Percentiles rank a stretch among this genome's conserved stretches.
phyloP scores from a whole-genome alignment of 2,113 vertebrate genomes.

The Crotophaga sulcirostris region DNA sequence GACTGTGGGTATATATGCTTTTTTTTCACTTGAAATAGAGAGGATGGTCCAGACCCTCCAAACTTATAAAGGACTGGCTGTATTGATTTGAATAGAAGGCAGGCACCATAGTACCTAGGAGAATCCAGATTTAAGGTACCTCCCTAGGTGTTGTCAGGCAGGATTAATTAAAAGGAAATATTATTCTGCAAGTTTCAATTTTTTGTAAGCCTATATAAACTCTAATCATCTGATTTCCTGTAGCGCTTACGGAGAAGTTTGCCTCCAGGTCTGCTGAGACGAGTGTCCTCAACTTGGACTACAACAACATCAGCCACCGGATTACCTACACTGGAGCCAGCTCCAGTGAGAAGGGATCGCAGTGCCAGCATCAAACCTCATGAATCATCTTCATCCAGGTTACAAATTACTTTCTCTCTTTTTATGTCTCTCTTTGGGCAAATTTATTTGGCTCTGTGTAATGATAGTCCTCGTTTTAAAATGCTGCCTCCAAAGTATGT shows the following conservation, averaged over 20 bases:
- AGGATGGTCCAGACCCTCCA: not conserved
- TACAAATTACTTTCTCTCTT: not conserved
- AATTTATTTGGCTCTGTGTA: not conserved
- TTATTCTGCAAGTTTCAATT: not conserved
- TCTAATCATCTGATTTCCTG: not conserved
- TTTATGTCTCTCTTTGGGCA: not conserved
- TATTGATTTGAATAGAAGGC: not conserved
- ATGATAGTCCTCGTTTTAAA: not conserved
- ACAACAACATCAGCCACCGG: slow-evolving; percentile 98
- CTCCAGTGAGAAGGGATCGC: slow-evolving; percentile 89
- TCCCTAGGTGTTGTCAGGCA: not conserved
- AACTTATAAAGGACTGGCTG: not conserved
- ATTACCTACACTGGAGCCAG: slow-evolving; percentile 92
- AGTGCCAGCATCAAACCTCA: slow-evolving; percentile 90
- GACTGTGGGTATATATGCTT: not conserved
- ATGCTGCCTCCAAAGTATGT: not conserved
- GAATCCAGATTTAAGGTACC: not conserved
- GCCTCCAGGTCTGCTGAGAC: slow-evolving; percentile 87
- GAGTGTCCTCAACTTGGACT: slow-evolving; percentile 97
- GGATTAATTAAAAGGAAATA: not conserved
- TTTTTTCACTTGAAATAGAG: not conserved
- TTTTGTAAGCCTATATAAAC: not conserved
- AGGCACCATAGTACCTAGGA: not conserved
- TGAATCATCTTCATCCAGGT: slow-evolving; percentile 88
- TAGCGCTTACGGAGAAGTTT: slow-evolving; percentile 91